A percentile compares a stretch with the other conserved stretches of the same genome.
Evolutionary conservation across 2,113 vertebrate species (phyloP).

Genomic region (Anolis sagrei): DNA sequence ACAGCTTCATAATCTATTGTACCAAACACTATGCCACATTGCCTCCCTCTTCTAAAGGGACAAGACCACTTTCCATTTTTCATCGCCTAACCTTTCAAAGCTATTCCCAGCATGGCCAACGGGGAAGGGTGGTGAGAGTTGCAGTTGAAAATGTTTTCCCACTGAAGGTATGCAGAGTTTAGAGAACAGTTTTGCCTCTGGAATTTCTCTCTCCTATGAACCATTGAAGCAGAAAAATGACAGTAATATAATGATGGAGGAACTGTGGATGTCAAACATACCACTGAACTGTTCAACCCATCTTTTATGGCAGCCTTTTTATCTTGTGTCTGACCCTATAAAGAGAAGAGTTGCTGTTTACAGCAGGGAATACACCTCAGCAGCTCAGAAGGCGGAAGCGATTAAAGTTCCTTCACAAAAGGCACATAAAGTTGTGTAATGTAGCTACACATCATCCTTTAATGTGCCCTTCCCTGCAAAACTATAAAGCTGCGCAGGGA

Average conservation of each 20-base stretch:
- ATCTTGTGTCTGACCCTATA: not conserved
- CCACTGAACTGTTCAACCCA: not conserved
- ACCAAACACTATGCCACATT: no score
- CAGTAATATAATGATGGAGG: no score
- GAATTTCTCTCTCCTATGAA: no score
- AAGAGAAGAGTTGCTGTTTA: conserved; percentile 24
- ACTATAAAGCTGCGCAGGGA: conserved; percentile 30
- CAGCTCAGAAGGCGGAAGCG: conserved; percentile 25
- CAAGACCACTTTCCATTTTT: no score
- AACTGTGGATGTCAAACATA: not conserved
- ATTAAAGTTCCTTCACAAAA: conserved; percentile 23
- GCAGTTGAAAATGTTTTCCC: no score
- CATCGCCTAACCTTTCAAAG: no score
- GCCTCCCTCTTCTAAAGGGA: no score
- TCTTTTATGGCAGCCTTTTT: not conserved
- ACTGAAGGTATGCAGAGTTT: no score
- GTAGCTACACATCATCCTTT: not conserved
- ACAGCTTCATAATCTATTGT: no score
- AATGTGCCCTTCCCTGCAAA: conserved; percentile 26
- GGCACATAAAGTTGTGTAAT: conserved; percentile 3
- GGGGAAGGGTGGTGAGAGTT: no score
- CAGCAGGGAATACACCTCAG: not conserved
- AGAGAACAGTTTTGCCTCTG: no score
- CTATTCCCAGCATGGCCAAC: not conserved
- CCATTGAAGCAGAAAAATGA: not conserved